Base-by-base conservation (phyloP, 1,140 invertebrate genomes). In the Lepidurus arcticus region DNA sequence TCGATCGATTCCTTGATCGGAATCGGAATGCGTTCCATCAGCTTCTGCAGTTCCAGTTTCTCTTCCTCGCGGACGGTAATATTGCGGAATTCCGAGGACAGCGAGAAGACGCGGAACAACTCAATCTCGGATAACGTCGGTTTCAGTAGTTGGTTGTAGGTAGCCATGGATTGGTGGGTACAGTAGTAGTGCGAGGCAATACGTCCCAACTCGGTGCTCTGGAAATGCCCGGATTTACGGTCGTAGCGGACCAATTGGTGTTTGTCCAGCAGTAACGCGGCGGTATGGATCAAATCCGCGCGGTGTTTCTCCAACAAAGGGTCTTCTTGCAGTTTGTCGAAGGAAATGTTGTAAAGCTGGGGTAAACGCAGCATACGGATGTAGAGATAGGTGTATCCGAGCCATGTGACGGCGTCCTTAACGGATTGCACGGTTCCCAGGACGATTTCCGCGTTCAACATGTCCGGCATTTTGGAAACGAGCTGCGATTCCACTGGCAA, bases 1-100 rank as follows among this genome's bases (percentile, higher is more conserved):
- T 99, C 98, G 53, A 99, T 97, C 80, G 94, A 96, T 86, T 99
- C 98, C 83, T 99, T 99, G 76, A 99, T 98, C 0, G 98, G 98
- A 80, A 99, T 98, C 0, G 98, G 98, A 0, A 99, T 98, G 82
- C 94, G 87, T 85, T 98, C 96, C 91, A 99, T 96, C 0, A 99
- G 85, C 84, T 99, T 99, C 81, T 97, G 93, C 45, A 99, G 85
- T 85, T 99, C 98, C 74, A 99, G 84, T 83, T 99, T 99, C 85
- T 99, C 98, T 85, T 99, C 98, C 84, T 99, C 98, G 24, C 98
- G 87, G 1, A 99, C 97, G 42, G 93, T 91, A 43, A 98, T 94
- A 83, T 97, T 92, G 80, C 90, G 91, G 84, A 98, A 98, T 84
- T 98, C 96, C 1, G 92, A 90, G 0, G 96, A 98, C n/a, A 99